phyloP scores from a whole-genome alignment of 2,888 invertebrate species.

The Cinara cedri region DNA sequence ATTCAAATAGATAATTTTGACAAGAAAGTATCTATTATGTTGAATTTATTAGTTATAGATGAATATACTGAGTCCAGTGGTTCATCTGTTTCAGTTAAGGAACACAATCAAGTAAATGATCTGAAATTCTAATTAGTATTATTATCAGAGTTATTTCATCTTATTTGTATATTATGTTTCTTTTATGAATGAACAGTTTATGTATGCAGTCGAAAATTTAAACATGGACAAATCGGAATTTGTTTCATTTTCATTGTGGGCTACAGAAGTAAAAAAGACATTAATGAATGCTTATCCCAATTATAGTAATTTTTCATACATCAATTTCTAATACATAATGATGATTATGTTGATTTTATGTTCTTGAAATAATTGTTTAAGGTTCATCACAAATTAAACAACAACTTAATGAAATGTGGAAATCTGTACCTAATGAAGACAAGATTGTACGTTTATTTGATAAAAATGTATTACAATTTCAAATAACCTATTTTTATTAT shows the following conservation, averaged over 20 bases:
- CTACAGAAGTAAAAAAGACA: slow-evolving; percentile 79
- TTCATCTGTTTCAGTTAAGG: slow-evolving; percentile 46
- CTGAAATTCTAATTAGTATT: too few species aligned
- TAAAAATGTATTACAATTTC: neutral
- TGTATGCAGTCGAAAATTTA: slow-evolving; percentile 53
- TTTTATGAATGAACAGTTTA: slow-evolving; percentile 30
- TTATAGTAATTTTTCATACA: slow-evolving; percentile 67
- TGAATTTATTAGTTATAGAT: slow-evolving; percentile 22
- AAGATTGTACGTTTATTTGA: slow-evolving; percentile 64
- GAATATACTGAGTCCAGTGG: slow-evolving; percentile 34
- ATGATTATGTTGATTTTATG: slow-evolving; percentile 5
- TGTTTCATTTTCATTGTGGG: slow-evolving; percentile 92
- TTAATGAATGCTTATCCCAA: slow-evolving; percentile 75
- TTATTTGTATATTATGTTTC: neutral
- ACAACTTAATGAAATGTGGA: slow-evolving; percentile 86
- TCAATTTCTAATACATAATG: neutral
- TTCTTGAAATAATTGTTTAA: slow-evolving; percentile 60
- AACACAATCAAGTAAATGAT: slow-evolving; percentile 33
- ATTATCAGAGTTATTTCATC: neutral
- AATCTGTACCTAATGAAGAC: slow-evolving; percentile 71
- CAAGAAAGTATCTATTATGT: neutral
- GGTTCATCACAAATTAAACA: slow-evolving; percentile 84
- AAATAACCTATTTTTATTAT: slow-evolving; percentile 9
- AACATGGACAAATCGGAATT: slow-evolving; percentile 71
- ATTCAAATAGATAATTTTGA: neutral